Evolutionary conservation across 2,888 invertebrate genomes (phyloP), one percentile per base, ranked within the genome.

Genomic region (Psylliodes chrysocephalus): DNA sequence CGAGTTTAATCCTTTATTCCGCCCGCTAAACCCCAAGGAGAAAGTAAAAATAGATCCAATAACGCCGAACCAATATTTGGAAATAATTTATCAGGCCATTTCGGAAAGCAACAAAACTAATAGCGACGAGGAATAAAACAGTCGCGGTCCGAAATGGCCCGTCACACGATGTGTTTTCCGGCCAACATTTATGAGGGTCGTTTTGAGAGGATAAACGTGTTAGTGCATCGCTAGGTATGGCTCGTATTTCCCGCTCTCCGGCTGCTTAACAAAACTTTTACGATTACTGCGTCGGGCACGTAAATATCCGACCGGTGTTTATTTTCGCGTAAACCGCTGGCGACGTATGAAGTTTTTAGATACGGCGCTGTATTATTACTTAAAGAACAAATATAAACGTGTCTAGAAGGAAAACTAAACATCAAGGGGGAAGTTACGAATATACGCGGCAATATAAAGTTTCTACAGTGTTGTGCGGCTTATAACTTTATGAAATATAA

Each of bases 171-270:
- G 40, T 12, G 40, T 62, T 63, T 61, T 61, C 59, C 49, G 52
- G 28, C 35, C 40, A 63, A 53, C 60, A 63, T 67, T 63, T 66
- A 66, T 55, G 60, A 66, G 60, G 63, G 63, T 57, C 66, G 53
- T 60, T 63, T n/a, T 56, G 56, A 60, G 53, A 63, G 61, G 61
- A 63, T 67, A 67, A 67, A 60, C 63, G 35, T 63, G 66, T 67
- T 67, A 64, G 60, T 63, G 60, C 47, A 60, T 38, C 47, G 57
- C 57, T 57, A 57, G 63, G 63, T 67, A 64, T 64, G 57, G 54
- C 61, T 63, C 56, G 60, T 60, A 66, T 57, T 44, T 57, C 63
- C 19, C 51, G 22, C 28, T 57, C 56, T 46, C 47, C 44, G 49
- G 54, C 42, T 61, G 63, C 63, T 59, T 59, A 61, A 54, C 66